Evolutionary conservation across 2,888 invertebrate species (phyloP).

Genomic region (Platynereis dumerilii): DNA sequence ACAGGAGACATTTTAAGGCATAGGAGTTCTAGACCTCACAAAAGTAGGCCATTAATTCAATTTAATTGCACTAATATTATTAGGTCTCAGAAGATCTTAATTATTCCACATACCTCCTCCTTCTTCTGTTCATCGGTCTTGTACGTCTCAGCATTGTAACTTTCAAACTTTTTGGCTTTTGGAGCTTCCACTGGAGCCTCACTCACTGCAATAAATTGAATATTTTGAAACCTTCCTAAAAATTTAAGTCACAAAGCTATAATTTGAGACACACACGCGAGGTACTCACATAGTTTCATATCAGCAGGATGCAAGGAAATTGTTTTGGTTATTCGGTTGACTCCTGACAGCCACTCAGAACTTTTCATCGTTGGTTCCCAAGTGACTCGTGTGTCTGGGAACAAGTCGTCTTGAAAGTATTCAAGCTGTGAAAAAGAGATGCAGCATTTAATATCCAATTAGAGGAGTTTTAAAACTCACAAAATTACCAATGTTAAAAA

Average conservation of each 20-base stretch:
- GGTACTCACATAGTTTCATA: conserved; percentile 69
- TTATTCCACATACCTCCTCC: conserved; percentile 54
- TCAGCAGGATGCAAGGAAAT: conserved; percentile 83
- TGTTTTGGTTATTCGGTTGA: conserved; percentile 70
- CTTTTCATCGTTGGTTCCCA: conserved; percentile 81
- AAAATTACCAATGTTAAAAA: too few relatives aligned
- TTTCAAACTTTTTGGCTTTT: conserved; percentile 56
- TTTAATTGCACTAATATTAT: too few relatives aligned
- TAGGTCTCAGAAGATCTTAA: too few relatives aligned
- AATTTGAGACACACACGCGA: too few relatives aligned
- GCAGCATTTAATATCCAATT: too few relatives aligned
- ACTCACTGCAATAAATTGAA: conserved; percentile 52
- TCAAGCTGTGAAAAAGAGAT: conserved; percentile 77
- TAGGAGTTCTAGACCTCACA: too few relatives aligned
- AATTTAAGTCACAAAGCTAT: too few relatives aligned
- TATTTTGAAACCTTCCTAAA: too few relatives aligned
- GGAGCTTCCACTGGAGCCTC: conserved; percentile 52
- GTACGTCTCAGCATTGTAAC: conserved; percentile 49
- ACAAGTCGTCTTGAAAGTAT: conserved; percentile 96
- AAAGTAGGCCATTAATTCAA: too few relatives aligned
- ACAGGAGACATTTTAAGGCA: too few relatives aligned
- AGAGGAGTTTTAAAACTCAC: too few relatives aligned
- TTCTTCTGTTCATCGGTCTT: conserved; percentile 60
- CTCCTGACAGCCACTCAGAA: conserved; percentile 80
- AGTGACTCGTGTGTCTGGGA: conserved; percentile 87